Conservation (phyloP, 2,888 invertebrate genomes). For the Cephus nigrinus region DNA sequence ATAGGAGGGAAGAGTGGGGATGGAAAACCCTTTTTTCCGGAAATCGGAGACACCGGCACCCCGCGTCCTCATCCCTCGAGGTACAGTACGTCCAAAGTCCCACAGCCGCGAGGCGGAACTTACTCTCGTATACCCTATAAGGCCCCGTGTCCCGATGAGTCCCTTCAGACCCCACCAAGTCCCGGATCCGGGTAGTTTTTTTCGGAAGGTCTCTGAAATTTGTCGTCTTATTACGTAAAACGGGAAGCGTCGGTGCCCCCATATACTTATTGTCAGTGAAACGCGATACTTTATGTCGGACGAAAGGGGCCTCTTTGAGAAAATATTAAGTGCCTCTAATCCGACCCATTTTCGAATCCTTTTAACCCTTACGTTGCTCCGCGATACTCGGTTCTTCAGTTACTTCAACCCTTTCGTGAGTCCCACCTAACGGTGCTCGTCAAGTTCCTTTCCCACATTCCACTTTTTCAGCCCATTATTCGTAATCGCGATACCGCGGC, state of each 20-base stretch:
- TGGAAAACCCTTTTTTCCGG: constrained; percentile 44
- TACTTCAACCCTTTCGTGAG: constrained; percentile 56
- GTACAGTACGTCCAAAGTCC: background rate
- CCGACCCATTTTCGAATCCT: constrained; percentile 53
- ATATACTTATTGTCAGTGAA: constrained; percentile 37
- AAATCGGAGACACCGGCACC: constrained; percentile 21
- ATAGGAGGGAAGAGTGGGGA: constrained; percentile 21
- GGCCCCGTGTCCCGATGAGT: background rate
- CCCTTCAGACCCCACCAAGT: background rate
- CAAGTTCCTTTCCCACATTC: constrained; percentile 61
- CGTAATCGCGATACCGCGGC: background rate
- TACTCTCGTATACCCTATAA: background rate
- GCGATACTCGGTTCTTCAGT: constrained; percentile 3
- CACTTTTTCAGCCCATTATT: constrained; percentile 38
- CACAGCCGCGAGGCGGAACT: background rate
- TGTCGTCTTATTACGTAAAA: constrained; percentile 13
- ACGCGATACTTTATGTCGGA: constrained; percentile 53
- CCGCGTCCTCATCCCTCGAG: background rate
- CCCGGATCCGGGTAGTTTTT: background rate
- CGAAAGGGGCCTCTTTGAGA: constrained; percentile 52
- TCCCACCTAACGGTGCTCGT: background rate
- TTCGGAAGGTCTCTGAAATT: background rate
- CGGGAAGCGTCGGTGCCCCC: constrained; percentile 1
- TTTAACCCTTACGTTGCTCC: constrained; percentile 8
- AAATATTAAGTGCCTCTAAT: constrained; percentile 47